Evolutionary conservation across 2,797 vertebrate species (phyloP).

Genomic region (Podargus strigoides): DNA sequence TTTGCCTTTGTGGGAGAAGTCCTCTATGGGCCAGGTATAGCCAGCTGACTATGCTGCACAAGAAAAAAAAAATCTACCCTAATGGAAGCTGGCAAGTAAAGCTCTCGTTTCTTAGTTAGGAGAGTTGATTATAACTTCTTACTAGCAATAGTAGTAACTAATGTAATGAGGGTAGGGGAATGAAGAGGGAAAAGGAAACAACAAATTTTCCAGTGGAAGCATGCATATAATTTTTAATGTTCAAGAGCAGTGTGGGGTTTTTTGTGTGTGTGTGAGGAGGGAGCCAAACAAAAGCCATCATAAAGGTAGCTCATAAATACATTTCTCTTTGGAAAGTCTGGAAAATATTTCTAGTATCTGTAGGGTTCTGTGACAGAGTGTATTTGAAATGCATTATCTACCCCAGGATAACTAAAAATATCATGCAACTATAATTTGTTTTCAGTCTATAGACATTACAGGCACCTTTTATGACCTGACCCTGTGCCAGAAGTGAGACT

Average conservation of each 20-base stretch:
- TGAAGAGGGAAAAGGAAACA: not conserved
- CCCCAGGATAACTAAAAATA: not conserved
- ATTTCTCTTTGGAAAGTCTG: not conserved
- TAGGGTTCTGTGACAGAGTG: not conserved
- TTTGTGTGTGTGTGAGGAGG: not conserved
- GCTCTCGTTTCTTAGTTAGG: not conserved
- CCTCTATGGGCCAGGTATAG: rapidly evolving
- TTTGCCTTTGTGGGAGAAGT: not conserved
- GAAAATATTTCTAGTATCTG: not conserved
- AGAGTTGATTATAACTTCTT: not conserved
- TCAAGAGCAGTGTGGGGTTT: not conserved
- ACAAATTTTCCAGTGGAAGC: not conserved
- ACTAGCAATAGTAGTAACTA: not conserved
- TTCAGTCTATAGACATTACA: not conserved
- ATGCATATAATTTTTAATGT: not conserved
- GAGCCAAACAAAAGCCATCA: not conserved
- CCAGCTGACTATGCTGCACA: not conserved
- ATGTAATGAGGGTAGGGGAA: not conserved
- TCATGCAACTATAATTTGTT: not conserved
- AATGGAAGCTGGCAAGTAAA: not conserved
- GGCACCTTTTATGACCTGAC: not conserved
- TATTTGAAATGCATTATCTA: not conserved
- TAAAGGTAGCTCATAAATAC: not conserved
- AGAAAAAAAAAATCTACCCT: not conserved
- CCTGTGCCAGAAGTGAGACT: not conserved